A percentile compares a stretch with the other conserved stretches of the same genome.
These are phyloP conservation scores for Alloplasta piceator DNA, from an alignment of 2,888 invertebrate species.

Conservation along the genomic window DNA sequence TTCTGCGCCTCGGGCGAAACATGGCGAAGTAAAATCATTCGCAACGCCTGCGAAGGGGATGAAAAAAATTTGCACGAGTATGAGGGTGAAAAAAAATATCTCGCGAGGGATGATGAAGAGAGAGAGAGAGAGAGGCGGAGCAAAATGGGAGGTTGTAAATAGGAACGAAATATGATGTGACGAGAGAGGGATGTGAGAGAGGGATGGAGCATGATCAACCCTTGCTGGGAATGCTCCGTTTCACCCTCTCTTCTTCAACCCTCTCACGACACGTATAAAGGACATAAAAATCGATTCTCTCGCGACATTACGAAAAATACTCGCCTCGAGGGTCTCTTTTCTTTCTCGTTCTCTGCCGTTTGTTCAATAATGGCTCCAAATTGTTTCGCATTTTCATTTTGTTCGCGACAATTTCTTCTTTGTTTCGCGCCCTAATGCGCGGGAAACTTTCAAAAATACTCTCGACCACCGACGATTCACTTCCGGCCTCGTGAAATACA, in stretches of 20 bases:
- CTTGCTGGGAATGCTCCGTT: constrained; percentile 42
- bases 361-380: constrained; percentile 36
- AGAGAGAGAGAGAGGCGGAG: constrained; percentile 1
- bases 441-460: no score
- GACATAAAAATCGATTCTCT: constrained; percentile 52
- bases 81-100: constrained; percentile 5
- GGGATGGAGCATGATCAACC: constrained; percentile 37
- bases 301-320: constrained; percentile 16
- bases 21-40: constrained; percentile 37
- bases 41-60: constrained; percentile 44
- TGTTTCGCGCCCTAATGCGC: not conserved
- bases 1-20: constrained; percentile 13
- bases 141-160: constrained; percentile 26
- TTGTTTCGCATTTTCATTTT: constrained; percentile 32
- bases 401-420: constrained; percentile 22
- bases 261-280: constrained; percentile 42
- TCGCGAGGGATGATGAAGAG: constrained; percentile 40
- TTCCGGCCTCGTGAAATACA: no score
- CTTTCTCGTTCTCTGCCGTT: constrained; percentile 23
- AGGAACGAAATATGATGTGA: constrained; percentile 19
- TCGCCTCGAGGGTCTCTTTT: constrained; percentile 27
- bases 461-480: not conserved
- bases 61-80: constrained; percentile 32
- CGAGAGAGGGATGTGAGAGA: constrained; percentile 36
- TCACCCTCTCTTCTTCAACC: constrained; percentile 33